Conservation (phyloP, 2,888 invertebrate species). For the Zhuqinia jingwanae region DNA sequence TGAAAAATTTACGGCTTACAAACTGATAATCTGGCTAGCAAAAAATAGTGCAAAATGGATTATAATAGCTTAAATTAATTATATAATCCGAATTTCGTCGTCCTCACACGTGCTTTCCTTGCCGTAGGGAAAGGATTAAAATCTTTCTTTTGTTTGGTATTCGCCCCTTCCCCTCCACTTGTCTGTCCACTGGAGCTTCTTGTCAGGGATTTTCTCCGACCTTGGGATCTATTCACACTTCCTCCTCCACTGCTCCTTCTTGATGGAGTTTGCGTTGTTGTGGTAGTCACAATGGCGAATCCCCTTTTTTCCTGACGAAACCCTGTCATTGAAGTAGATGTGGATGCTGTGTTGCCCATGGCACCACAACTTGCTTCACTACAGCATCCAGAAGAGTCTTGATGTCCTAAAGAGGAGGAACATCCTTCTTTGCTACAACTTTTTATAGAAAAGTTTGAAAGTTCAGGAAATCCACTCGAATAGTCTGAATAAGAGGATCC, state of each 20-base stretch:
- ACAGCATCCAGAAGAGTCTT: slow-evolving; percentile 62
- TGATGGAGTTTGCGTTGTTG: background rate
- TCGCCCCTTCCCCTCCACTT: background rate
- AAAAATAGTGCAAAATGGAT: too few relatives aligned
- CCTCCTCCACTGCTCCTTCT: slow-evolving; percentile 42
- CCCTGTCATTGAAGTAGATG: slow-evolving; percentile 11
- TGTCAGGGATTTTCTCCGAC: slow-evolving; percentile 45
- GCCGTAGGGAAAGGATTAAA: slow-evolving; percentile 79
- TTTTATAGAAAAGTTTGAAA: slow-evolving; percentile 46
- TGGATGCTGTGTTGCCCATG: slow-evolving; percentile 1
- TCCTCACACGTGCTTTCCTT: slow-evolving; percentile 73
- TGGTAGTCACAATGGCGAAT: slow-evolving; percentile 22
- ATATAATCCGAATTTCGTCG: slow-evolving; percentile 78
- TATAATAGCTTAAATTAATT: slow-evolving; percentile 63
- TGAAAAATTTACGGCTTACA: too few relatives aligned
- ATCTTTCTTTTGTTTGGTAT: slow-evolving; percentile 58
- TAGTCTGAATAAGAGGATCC: slow-evolving; percentile 80
- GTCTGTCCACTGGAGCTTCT: slow-evolving; percentile 8
- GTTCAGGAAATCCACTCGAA: slow-evolving; percentile 72
- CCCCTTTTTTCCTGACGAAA: background rate
- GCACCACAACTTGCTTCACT: slow-evolving; percentile 52
- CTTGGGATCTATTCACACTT: background rate
- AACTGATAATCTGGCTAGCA: too few relatives aligned
- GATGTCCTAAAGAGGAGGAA: slow-evolving; percentile 29
- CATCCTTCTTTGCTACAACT: slow-evolving; percentile 7